These are phyloP conservation scores for Pyrocoelia pectoralis DNA, from an alignment of 2,888 invertebrate genomes.

Conservation along the genomic window DNA sequence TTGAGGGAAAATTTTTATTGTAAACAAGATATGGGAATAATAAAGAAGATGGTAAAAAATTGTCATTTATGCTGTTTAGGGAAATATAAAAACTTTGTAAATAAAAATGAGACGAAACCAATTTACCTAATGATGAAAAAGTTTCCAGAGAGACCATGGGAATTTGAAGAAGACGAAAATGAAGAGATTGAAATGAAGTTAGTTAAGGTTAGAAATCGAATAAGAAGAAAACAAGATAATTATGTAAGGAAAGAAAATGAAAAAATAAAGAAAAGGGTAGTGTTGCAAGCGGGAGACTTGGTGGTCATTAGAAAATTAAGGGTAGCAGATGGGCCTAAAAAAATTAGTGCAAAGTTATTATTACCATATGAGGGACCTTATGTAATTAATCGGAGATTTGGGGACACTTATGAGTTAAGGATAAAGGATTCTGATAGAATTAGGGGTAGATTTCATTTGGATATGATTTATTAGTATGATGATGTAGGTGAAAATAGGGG, in stretches of 20 bases:
- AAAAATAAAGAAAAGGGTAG: not conserved
- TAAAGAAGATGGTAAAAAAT: not conserved
- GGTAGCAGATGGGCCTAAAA: not conserved
- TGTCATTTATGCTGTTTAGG: not conserved
- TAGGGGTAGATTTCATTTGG: not conserved
- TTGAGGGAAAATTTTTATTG: not conserved
- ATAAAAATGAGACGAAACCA: not conserved
- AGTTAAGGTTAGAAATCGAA: not conserved
- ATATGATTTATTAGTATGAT: not conserved
- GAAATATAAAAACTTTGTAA: slow-evolving; percentile 6
- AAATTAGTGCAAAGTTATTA: not conserved
- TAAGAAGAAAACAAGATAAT: not conserved
- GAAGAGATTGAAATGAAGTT: not conserved
- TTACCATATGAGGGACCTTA: slow-evolving; percentile 2
- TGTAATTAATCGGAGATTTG: not conserved
- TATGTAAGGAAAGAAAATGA: not conserved
- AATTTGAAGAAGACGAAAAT: not conserved
- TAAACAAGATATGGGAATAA: not conserved
- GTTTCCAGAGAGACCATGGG: slow-evolving; percentile 1
- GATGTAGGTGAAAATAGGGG: too few species aligned
- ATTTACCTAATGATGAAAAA: not conserved
- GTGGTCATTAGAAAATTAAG: slow-evolving; percentile 3
- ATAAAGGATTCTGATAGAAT: not conserved
- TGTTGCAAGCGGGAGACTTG: not conserved
- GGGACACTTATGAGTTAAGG: not conserved